Conservation (phyloP, 2,113 vertebrate species). For the Taurulus bubalis region DNA sequence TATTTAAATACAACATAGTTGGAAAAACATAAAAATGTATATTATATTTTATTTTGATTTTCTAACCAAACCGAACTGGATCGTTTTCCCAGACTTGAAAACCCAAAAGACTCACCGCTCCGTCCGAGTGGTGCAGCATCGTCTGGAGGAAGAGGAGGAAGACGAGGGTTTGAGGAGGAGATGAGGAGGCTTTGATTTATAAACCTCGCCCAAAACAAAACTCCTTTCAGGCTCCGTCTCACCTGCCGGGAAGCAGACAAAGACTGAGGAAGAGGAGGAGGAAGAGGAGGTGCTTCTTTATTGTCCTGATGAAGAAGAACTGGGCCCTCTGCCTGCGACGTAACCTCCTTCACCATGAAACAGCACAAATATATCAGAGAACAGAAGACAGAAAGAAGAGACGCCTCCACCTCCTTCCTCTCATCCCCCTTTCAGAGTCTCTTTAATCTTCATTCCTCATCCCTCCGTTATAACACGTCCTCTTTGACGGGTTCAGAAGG, state of each 20-base stretch:
- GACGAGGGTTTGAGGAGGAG: constrained; percentile 43
- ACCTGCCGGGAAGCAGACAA: constrained; percentile 64
- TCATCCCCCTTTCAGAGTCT: neutral
- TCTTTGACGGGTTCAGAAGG: too few species aligned
- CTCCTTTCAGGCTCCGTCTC: constrained; percentile 39
- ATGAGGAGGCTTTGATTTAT: constrained; percentile 74
- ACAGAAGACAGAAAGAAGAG: constrained; percentile 50
- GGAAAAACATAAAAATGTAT: too few species aligned
- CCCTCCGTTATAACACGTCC: too few species aligned
- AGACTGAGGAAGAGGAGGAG: neutral
- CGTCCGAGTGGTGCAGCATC: constrained; percentile 36
- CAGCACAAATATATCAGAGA: constrained; percentile 32
- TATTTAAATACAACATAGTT: neutral
- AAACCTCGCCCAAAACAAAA: constrained; percentile 64
- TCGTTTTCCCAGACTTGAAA: neutral
- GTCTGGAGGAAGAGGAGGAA: constrained; percentile 32
- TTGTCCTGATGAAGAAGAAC: constrained; percentile 63
- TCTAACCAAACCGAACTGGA: too few species aligned
- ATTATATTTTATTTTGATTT: neutral
- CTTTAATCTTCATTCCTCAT: neutral
- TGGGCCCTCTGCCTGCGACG: constrained; percentile 52
- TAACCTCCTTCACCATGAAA: constrained; percentile 67
- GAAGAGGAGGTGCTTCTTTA: constrained; percentile 6
- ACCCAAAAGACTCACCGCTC: constrained; percentile 69
- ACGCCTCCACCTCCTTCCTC: constrained; percentile 15